phyloP scores from a whole-genome alignment of 2,113 vertebrate species.

The Ammodytes marinus region DNA sequence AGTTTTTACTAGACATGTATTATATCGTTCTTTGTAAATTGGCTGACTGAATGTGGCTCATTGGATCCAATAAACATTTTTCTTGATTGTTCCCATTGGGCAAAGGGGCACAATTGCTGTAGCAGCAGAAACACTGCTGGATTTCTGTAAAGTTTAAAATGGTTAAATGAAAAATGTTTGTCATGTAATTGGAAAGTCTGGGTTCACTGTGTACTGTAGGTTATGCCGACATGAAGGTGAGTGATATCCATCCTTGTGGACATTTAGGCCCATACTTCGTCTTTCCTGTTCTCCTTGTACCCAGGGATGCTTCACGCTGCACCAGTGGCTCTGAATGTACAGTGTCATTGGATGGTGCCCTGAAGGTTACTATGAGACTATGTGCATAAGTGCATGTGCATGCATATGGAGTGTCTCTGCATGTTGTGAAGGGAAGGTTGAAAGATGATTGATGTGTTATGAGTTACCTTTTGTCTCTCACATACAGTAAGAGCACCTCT shows the following conservation, averaged over 20 bases:
- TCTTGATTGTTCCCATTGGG: slow-evolving; percentile 19
- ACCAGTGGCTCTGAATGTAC: neutral
- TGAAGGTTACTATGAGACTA: slow-evolving; percentile 47
- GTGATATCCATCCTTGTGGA: slow-evolving; percentile 16
- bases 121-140: neutral
- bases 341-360: slow-evolving; percentile 13
- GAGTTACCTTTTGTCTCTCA: slow-evolving; percentile 46
- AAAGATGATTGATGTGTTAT: slow-evolving; percentile 41
- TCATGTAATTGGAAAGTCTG: slow-evolving; percentile 11
- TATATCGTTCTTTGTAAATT: slow-evolving; percentile 22
- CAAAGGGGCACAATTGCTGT: slow-evolving; percentile 1
- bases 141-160: slow-evolving; percentile 32
- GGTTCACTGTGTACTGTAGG: slow-evolving; percentile 7
- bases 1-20: neutral
- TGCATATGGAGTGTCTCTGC: slow-evolving; percentile 15
- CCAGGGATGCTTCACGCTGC: slow-evolving; percentile 5
- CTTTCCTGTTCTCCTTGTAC: slow-evolving; percentile 13
- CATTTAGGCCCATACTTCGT: neutral
- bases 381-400: slow-evolving; percentile 27
- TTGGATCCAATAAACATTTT: slow-evolving; percentile 20
- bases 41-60: slow-evolving; percentile 19
- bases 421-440: slow-evolving; percentile 13
- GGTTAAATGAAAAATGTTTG: slow-evolving; percentile 20
- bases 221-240: slow-evolving; percentile 7
- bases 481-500: slow-evolving; percentile 27